A percentile compares a stretch with the other conserved stretches of the same genome.
phyloP scores from a whole-genome alignment of 2,797 vertebrate species.

The Tauraco hartlaubi region DNA sequence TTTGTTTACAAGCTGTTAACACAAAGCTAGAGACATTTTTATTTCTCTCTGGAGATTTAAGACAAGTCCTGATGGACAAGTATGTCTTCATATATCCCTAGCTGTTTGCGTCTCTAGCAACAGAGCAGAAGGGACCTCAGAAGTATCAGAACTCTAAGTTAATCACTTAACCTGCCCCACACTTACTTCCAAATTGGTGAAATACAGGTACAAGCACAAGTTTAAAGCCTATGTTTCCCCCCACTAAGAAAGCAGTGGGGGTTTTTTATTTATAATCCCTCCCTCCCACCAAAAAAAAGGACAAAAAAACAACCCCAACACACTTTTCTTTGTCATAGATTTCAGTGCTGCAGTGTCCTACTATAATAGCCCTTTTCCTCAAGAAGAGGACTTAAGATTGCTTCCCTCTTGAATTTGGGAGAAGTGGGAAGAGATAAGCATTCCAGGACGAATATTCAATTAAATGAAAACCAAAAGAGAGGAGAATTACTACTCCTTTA shows the following conservation, averaged over 20 bases:
- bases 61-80: background rate
- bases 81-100: background rate
- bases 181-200: background rate
- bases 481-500: background rate
- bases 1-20: background rate
- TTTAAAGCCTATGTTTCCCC: background rate
- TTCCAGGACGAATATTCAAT: background rate
- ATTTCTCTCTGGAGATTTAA: background rate
- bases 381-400: background rate
- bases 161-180: background rate
- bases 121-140: background rate
- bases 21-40: background rate
- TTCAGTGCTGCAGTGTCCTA: background rate
- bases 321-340: background rate
- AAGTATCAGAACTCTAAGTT: background rate
- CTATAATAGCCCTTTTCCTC: background rate
- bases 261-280: background rate
- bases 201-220: background rate
- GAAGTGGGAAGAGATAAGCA: background rate
- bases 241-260: background rate
- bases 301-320: too few species aligned
- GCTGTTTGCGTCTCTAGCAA: background rate
- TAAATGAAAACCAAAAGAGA: background rate
- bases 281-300: background rate
- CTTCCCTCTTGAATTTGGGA: background rate